phyloP scores from a whole-genome alignment of 2,888 invertebrate species.

The Polydrusus tereticollis region DNA sequence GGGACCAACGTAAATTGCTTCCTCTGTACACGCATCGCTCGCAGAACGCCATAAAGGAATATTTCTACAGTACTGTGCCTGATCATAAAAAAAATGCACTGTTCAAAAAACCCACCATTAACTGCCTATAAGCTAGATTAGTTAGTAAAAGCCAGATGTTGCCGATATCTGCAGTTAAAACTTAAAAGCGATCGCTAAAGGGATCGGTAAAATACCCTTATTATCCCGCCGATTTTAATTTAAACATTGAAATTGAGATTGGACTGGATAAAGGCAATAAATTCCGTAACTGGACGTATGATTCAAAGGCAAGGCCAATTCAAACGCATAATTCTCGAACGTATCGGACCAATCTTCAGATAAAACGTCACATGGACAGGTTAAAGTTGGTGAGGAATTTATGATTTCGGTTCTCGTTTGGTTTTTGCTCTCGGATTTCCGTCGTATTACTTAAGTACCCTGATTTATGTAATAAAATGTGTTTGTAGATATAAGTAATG shows the following conservation, averaged over 20 bases:
- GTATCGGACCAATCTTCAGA: conserved; percentile 62
- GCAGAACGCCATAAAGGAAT: too few species aligned
- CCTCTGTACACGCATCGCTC: too few species aligned
- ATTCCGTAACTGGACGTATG: conserved; percentile 57
- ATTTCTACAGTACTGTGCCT: too few species aligned
- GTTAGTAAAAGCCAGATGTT: not conserved
- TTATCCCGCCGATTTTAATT: conserved; percentile 54
- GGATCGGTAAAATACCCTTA: conserved; percentile 24
- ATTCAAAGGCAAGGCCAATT: conserved; percentile 62
- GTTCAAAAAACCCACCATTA: too few species aligned
- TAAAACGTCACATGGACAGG: conserved; percentile 62
- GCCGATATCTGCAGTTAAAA: not conserved
- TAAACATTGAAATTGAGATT: conserved; percentile 61
- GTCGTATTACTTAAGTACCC: not conserved
- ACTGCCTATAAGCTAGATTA: not conserved
- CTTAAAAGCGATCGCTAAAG: not conserved
- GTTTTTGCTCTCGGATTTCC: conserved; percentile 11
- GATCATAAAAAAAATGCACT: too few species aligned
- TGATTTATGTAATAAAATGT: not conserved
- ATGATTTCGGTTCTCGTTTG: conserved; percentile 58
- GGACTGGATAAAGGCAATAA: conserved; percentile 61
- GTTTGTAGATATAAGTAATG: not conserved
- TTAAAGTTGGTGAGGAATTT: conserved; percentile 62
- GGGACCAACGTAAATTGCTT: too few species aligned
- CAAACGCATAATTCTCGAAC: conserved; percentile 61